Conservation (phyloP, 1,140 invertebrate genomes). For the Protaetia brevitarsis region DNA sequence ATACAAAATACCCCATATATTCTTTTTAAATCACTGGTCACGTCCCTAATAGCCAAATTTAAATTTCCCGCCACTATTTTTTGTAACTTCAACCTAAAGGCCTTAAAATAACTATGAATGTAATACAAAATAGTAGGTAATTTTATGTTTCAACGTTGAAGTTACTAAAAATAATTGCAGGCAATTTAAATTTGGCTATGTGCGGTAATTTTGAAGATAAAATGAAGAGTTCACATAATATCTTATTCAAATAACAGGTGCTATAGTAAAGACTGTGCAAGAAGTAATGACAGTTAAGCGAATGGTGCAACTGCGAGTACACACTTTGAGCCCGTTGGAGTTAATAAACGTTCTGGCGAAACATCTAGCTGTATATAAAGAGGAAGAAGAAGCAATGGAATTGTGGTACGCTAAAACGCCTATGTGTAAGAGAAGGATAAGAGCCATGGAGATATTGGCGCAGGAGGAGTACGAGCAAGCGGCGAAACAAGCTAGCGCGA, state of each 20-base stretch:
- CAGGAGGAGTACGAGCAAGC: slow-evolving; percentile 46
- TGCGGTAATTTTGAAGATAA: no score
- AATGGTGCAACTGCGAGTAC: slow-evolving; percentile 74
- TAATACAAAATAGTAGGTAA: no score
- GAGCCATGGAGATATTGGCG: slow-evolving; percentile 56
- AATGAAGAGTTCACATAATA: no score
- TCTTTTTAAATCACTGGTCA: no score
- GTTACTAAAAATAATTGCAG: no score
- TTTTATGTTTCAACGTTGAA: no score
- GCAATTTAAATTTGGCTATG: no score
- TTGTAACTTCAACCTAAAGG: no score
- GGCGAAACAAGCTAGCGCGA: slow-evolving; percentile 43
- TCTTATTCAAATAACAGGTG: slow-evolving; percentile 50
- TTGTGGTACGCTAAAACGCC: slow-evolving; percentile 58
- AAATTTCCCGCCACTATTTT: no score
- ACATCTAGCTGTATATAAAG: slow-evolving; percentile 67
- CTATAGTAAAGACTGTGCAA: slow-evolving; percentile 53
- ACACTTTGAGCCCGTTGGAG: slow-evolving; percentile 78
- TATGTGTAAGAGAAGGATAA: slow-evolving; percentile 55
- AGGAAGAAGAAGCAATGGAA: slow-evolving; percentile 61
- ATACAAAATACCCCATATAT: no score
- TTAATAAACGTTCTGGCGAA: slow-evolving; percentile 77
- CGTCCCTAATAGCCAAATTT: no score
- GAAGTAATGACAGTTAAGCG: slow-evolving; percentile 86
- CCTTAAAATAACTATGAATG: no score